Conservation (phyloP, 2,113 vertebrate genomes). For the Actinemys pallida region DNA sequence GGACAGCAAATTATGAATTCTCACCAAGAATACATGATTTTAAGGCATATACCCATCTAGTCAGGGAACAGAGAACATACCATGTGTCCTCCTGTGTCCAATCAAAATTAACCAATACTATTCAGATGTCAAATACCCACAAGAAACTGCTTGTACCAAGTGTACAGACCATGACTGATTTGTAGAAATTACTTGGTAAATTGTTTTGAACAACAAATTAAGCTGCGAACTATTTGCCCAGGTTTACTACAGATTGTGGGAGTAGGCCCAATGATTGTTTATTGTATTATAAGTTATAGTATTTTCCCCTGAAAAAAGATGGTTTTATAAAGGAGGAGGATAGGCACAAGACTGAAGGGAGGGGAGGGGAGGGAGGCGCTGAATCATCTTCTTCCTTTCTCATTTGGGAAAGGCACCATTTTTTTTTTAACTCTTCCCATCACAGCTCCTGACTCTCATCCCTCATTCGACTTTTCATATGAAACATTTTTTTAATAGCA, state of each 20-base stretch:
- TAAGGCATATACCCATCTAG: background rate
- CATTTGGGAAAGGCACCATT: conserved; percentile 41
- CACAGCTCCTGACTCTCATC: background rate
- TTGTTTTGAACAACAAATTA: conserved; percentile 21
- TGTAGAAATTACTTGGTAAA: background rate
- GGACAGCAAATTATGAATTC: background rate
- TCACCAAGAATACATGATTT: background rate
- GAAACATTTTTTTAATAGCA: conserved; percentile 47
- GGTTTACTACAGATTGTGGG: background rate
- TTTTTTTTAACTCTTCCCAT: conserved; percentile 49
- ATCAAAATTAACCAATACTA: background rate
- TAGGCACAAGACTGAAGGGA: background rate
- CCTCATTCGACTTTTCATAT: conserved; percentile 2
- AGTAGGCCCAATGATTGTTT: background rate
- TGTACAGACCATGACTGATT: background rate
- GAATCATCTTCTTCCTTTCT: conserved; percentile 47
- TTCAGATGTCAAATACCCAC: background rate
- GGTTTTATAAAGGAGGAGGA: conserved; percentile 10
- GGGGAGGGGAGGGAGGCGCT: background rate
- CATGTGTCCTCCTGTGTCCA: background rate
- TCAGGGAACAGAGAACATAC: background rate
- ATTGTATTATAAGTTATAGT: background rate
- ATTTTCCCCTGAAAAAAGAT: background rate
- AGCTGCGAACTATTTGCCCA: background rate
- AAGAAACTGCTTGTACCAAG: background rate